A percentile compares a stretch with the other conserved stretches of the same genome.
Conservation (phyloP, 2,113 vertebrate species). For the Zapornia atra region DNA sequence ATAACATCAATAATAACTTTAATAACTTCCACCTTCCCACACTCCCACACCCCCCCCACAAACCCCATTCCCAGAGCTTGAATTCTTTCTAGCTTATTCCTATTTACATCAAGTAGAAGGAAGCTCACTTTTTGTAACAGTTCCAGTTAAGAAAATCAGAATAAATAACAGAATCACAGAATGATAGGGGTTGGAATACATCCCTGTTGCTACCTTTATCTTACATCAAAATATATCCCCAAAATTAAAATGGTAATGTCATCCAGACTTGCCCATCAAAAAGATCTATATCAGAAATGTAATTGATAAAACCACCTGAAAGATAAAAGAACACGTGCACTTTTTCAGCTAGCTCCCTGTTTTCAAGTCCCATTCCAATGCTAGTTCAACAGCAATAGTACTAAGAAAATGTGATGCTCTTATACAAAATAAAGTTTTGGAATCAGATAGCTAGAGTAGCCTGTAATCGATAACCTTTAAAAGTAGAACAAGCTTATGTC, state of each 20-base stretch:
- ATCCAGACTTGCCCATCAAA: neutral
- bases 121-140: neutral
- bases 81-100: neutral
- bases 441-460: neutral
- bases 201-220: neutral
- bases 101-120: accelerated
- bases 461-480: neutral
- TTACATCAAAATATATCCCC: neutral
- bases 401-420: neutral
- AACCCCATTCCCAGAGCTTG: neutral
- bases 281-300: neutral
- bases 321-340: neutral
- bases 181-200: neutral
- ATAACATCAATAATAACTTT: neutral
- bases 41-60: accelerated
- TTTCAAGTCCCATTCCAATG: neutral
- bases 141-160: neutral
- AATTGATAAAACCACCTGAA: neutral
- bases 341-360: neutral
- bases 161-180: neutral
- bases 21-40: too few relatives aligned
- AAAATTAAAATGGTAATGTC: neutral
- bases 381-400: neutral
- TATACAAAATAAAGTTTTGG: neutral
- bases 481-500: neutral